Percentiles rank a stretch among this genome's conserved stretches.
Evolutionary conservation across 1,140 invertebrate genomes (phyloP).

Genomic region (Acyrthosiphon pisum): DNA sequence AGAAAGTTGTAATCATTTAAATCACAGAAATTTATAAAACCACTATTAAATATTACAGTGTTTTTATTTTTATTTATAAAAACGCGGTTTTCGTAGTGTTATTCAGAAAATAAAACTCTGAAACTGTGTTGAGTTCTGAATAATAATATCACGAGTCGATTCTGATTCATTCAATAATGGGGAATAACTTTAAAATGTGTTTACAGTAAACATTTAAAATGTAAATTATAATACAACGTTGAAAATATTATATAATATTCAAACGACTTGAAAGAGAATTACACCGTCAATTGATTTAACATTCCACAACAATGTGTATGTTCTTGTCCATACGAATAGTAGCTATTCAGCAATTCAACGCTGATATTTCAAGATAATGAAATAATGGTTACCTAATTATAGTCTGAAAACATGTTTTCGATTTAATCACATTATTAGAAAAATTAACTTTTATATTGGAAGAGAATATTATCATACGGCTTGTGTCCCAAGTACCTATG

Average conservation of each 20-base stretch:
- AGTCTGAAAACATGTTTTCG: not conserved
- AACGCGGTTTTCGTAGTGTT: too few relatives aligned
- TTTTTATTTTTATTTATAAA: too few relatives aligned
- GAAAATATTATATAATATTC: not conserved
- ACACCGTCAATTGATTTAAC: not conserved
- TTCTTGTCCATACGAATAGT: not conserved
- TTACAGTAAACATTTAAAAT: not conserved
- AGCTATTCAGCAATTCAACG: not conserved
- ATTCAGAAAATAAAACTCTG: not conserved
- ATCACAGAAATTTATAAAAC: not conserved
- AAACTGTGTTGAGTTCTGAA: not conserved
- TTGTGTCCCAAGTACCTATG: too few relatives aligned
- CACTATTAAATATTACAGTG: too few relatives aligned
- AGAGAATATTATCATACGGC: not conserved
- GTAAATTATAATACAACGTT: not conserved
- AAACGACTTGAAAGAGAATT: not conserved
- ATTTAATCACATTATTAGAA: not conserved
- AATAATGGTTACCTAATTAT: not conserved
- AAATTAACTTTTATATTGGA: not conserved
- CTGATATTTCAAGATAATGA: not conserved
- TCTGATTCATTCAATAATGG: not conserved
- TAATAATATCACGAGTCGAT: not conserved
- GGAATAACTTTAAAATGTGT: not conserved
- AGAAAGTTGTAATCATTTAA: not conserved
- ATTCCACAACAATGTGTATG: not conserved